Evolutionary conservation across 2,113 vertebrate genomes (phyloP), one percentile per base, ranked within the genome.

Genomic region (Ammodytes marinus): DNA sequence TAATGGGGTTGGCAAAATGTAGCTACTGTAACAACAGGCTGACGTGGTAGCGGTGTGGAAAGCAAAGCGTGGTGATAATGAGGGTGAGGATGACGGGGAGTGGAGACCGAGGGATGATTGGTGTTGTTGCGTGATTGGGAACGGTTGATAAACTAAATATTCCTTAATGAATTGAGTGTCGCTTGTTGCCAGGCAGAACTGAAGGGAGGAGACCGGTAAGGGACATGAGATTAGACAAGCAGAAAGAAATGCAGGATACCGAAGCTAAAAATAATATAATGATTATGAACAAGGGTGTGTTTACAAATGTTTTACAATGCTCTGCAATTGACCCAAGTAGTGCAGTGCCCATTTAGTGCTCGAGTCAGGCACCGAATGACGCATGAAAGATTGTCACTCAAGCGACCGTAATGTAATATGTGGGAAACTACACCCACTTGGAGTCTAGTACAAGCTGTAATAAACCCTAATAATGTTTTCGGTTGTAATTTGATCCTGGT

Each of bases 171-270:
- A 77, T 39, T 10, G 27, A 64, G 57, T 35, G 81, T 37, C 42
- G 72, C 66, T 82, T 79, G 92, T 92, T 92, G 82, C 91, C 64
- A 88, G 76, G 92, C 77, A 91, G 83, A 85, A 74, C 19, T 69
- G 35, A 45, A 53, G 53, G 52, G 52, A 71, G 42, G 61, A 53
- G 69, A 58, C 60, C 14, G 1, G 45, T 46, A 65, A 57, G 43
- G 61, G 77, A 45, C 49, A 49, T 5, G 12, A 59, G 8, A 43
- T 19, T 46, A 42, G 64, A 70, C 6, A 6, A 55, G 59, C 65
- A 42, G 7, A 64, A 27, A 40, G 6, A 46, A 27, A 10, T 35
- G 13, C 68, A 40, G 45, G 57, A 69, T 1, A 6, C 3, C 9
- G 15, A 39, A 46, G 15, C 64, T 2, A 27, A 43, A 73, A 46